Conservation (phyloP, 2,113 vertebrate species). For the Actinemys pallida region DNA sequence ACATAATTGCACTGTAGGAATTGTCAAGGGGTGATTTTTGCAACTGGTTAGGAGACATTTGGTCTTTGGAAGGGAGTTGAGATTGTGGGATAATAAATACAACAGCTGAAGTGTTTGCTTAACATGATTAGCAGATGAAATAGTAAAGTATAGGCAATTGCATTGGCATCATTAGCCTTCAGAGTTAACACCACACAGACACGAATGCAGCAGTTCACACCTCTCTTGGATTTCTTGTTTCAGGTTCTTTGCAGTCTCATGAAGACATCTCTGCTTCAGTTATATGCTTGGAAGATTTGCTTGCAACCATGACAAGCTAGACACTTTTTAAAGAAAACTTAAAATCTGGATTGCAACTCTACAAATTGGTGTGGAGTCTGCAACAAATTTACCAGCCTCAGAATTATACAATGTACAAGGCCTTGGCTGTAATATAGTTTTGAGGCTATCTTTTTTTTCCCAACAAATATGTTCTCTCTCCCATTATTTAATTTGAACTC, state of each 20-base stretch:
- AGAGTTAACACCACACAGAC: background rate
- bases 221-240: background rate
- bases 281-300: background rate
- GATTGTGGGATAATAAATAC: background rate
- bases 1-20: background rate
- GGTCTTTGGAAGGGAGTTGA: background rate
- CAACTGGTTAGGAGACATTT: background rate
- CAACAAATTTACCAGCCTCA: background rate
- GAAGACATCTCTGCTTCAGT: background rate
- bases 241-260: background rate
- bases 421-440: background rate
- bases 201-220: background rate
- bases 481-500: conserved; percentile 48
- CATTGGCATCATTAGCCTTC: background rate
- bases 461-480: conserved; percentile 35
- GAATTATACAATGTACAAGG: background rate
- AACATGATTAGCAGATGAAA: background rate
- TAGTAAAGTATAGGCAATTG: background rate
- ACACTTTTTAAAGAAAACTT: background rate
- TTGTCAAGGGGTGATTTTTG: background rate
- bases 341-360: background rate
- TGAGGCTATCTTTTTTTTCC: conserved; percentile 25
- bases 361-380: background rate
- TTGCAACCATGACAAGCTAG: background rate
- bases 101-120: background rate